Base-by-base conservation (phyloP, 2,888 invertebrate genomes). In the Dicyrtomina minuta region DNA sequence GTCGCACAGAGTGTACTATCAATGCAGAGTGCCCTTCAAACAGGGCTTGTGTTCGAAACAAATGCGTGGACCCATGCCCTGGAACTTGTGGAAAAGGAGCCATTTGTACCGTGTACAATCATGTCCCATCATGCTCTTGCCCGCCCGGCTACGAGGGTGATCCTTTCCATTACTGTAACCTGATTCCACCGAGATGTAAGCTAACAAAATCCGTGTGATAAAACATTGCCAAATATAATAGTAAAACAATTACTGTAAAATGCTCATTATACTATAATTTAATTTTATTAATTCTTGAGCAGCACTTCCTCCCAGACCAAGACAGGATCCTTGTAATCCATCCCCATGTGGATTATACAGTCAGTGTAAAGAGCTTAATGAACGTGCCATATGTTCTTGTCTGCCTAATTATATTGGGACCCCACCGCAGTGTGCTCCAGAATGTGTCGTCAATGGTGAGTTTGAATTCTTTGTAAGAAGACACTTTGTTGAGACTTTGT, bases 1-100 rank as follows among this genome's bases (percentile, higher is more conserved):
- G 93, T 79, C 86, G 90, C 72, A 92, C 93, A 2, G 93, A 93
- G 83, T 93, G 93, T 81, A 87, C 89, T 13, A 87, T 88, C 74
- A 90, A 88, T 80, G 85, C 88, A 0, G 90, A 91, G 77, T 91
- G 91, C 81, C 82, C 88, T 0, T 83, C 87, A n/a, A 87, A 86
- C 78, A 85, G 86, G 80, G 90, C 90, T 55, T 91, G 91, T 80
- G 84, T 89, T 4, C 90, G 90, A 79, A 88, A 88, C 73, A 91
- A 89, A 81, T 93, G 93, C 79, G 84, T 87, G 5, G 88, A 92
- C 81, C 91, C 91, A n/a, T 92, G 92, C 79, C 80, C 84, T 1
- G 82, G 89, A 76, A 87, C 89, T 20, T 95, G 95, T 81, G 91
- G 90, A 53, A 81, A 84, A 55, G 89, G 90, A 60, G 90, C 93